Base-by-base conservation (phyloP, 2,797 vertebrate genomes). In the Hippopotamyrus pictus region DNA sequence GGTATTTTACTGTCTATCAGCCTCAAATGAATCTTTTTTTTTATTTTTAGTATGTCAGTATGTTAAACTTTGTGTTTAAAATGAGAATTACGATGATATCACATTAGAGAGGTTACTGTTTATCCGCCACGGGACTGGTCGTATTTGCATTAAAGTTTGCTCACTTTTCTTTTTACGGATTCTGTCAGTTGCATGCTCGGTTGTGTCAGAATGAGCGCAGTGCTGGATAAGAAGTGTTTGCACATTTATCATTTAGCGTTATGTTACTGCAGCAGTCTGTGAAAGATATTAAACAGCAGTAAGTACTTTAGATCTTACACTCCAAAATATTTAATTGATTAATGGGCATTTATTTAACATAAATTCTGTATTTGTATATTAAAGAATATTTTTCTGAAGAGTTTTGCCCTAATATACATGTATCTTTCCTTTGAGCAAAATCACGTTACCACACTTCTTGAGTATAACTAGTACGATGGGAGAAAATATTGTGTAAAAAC, bases 21-120 rank as follows among this genome's bases (percentile, higher is more conserved):
- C 76, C 87, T 90, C 89, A 90, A 65, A 17, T n/a, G n/a, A 37
- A 82, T 84, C 87, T 51, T 51, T 73, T 51, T 73, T 88, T 88
- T 65, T 69, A 88, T 90, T 65, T 88, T 22, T 69, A 41, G 59
- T 51, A 12, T 51, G 79, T 88, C 50, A 87, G 83, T 85, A 90
- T 65, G 51, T 90, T 29, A 51, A 88, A 86, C 50, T 79, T 85
- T 41, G 44, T 85, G 54, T 82, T 86, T 69, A 22, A 53, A 86
- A 86, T 37, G 54, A 84, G 82, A 51, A 44, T 85, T 6, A 79
- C 65, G 65, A 65, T n/a, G 59, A 37, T 85, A 62, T 86, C 88
- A 89, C 88, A 86, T 48, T 65, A 73, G 37, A 73, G 51, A 83
- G 33, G 37, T 79, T 3, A 19, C 57, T 86, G 37, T 85, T 73